A percentile compares a stretch with the other conserved stretches of the same genome.
Evolutionary conservation across 2,797 vertebrate genomes (phyloP).

Genomic region (Linurgus olivaceus): DNA sequence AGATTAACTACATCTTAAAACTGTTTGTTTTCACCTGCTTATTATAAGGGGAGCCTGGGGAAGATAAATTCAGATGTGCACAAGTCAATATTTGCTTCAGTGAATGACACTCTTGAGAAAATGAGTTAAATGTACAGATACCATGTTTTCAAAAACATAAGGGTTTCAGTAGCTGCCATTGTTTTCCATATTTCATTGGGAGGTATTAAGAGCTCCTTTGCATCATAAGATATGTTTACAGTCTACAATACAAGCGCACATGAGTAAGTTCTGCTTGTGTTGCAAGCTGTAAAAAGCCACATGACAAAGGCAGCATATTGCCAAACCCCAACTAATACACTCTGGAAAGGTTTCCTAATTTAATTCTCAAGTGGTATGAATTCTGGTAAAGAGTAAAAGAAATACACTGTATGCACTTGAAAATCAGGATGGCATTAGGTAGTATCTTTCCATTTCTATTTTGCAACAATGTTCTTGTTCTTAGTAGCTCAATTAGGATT

Average conservation of each 20-base stretch:
- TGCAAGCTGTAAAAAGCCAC: neutral
- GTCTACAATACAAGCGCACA: neutral
- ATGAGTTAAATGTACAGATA: neutral
- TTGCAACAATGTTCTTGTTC: neutral
- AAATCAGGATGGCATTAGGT: neutral
- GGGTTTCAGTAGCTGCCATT: neutral
- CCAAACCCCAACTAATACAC: neutral
- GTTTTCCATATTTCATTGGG: neutral
- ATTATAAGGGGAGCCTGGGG: neutral
- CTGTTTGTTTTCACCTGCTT: neutral
- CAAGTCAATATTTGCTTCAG: neutral
- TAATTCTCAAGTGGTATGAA: neutral
- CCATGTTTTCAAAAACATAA: neutral
- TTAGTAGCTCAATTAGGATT: conserved; percentile 37
- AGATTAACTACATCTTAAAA: neutral
- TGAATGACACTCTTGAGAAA: neutral
- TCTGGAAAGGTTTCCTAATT: neutral
- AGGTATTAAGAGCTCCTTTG: neutral
- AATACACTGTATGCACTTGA: neutral
- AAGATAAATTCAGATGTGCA: neutral
- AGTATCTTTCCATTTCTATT: neutral
- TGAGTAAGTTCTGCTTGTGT: neutral
- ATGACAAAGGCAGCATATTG: neutral
- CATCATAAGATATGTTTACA: neutral
- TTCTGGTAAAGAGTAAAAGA: neutral